Evolutionary conservation across 1,140 invertebrate genomes (phyloP).

Genomic region (Drosophila subobscura): DNA sequence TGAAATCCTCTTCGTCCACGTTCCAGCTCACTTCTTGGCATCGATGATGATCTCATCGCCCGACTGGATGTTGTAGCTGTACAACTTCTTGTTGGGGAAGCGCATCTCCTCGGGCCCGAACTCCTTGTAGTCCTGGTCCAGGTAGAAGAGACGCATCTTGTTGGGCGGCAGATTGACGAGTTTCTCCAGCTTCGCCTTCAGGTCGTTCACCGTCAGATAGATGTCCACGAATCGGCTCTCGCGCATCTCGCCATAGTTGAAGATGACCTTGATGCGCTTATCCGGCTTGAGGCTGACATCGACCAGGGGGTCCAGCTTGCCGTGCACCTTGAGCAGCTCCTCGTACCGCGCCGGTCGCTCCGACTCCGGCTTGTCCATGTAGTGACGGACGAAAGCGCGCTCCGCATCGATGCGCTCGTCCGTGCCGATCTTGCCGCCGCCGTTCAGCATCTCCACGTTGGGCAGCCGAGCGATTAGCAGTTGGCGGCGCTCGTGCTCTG

Average conservation of each 20-base stretch:
- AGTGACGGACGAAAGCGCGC: slow-evolving; percentile 95
- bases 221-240: slow-evolving; percentile 90
- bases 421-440: slow-evolving; percentile 91
- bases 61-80: slow-evolving; percentile 94
- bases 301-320: slow-evolving; percentile 93
- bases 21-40: slow-evolving; percentile 85
- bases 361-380: slow-evolving; percentile 93
- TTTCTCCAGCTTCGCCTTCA: slow-evolving; percentile 91
- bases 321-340: slow-evolving; percentile 92
- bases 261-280: slow-evolving; percentile 92
- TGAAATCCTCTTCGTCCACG: background rate
- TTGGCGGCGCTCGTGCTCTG: slow-evolving; percentile 93
- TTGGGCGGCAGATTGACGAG: slow-evolving; percentile 91
- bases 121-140: slow-evolving; percentile 89
- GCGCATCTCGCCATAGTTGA: slow-evolving; percentile 90
- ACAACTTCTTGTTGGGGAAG: slow-evolving; percentile 93
- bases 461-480: slow-evolving; percentile 94
- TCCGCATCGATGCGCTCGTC: slow-evolving; percentile 96
- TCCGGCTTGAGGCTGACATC: slow-evolving; percentile 93
- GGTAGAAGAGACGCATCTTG: slow-evolving; percentile 94
- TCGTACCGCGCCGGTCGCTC: slow-evolving; percentile 92
- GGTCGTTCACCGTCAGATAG: slow-evolving; percentile 90
- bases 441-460: slow-evolving; percentile 93
- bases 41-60: slow-evolving; percentile 96
- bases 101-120: slow-evolving; percentile 94